Evolutionary conservation across 2,797 vertebrate genomes (phyloP), one percentile per base, ranked within the genome.

Genomic region (Psittacula derbiana): DNA sequence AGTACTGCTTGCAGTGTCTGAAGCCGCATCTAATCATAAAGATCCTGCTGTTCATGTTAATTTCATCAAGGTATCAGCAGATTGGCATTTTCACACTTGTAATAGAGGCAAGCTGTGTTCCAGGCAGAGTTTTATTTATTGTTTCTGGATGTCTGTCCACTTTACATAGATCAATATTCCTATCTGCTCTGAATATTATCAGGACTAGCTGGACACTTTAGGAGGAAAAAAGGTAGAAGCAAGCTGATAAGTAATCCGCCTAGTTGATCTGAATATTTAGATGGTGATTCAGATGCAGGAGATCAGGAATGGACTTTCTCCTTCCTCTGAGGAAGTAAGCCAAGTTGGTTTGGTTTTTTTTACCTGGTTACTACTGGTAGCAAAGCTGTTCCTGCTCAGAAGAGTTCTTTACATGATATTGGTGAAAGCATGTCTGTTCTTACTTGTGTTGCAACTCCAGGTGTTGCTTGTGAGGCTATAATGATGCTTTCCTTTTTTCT

Each of bases 241-340:
- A 78, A 75, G 53, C 38, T 40, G 61, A 72, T 92, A 28, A 8
- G 60, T 62, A 84, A 83, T 40, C 30, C 86, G 21, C 11, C 12
- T 58, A 30, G 50, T 55, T 86, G 33, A 6, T 90, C 46, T 78
- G 75, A 79, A 23, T 80, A 83, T 76, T 93, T 88, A 75, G 71
- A 44, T 2, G 6, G 15, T 53, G 73, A 93, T 75, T 92, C n/a
- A 71, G 36, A 86, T 84, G 53, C 27, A 20, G 61, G 88, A 84
- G 46, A 81, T 81, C 73, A 88, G 49, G 41, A 57, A 46, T 61
- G 65, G 92, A 90, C 76, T 86, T 95, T 93, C 75, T 86, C 69
- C 87, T 93, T 93, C 75, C 65, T 90, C 50, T 24, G 50, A 38
- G 50, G 69, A 91, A 91, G 44, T 25, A 40, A 74, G 57, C 60